Evolutionary conservation across 1,140 invertebrate genomes (phyloP).

Genomic region (Drosophila pseudoobscura): DNA sequence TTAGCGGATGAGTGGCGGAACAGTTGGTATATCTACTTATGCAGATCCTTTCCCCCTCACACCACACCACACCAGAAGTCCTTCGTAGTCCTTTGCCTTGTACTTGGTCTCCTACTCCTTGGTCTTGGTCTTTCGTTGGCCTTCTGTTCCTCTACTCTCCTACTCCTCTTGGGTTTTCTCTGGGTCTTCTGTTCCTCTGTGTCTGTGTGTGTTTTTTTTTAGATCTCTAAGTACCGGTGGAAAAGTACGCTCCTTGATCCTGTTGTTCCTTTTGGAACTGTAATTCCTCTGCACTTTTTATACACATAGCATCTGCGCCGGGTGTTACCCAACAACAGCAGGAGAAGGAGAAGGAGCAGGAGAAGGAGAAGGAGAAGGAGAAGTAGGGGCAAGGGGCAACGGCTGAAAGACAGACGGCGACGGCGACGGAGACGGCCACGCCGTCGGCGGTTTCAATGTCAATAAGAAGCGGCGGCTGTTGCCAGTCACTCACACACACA

Average conservation of each 20-base stretch:
- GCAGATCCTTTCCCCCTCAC: too few relatives aligned
- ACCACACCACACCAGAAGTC: too few relatives aligned
- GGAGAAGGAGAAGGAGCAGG: not conserved
- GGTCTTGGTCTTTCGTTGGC: not conserved
- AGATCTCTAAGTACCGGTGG: conserved; percentile 32
- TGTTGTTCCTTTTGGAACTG: conserved; percentile 47
- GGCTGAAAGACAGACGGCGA: conserved; percentile 16
- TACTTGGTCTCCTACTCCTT: not conserved
- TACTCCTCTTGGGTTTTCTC: too few relatives aligned
- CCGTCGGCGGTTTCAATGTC: conserved; percentile 54
- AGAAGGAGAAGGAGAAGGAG: not conserved
- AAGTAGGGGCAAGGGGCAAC: not conserved
- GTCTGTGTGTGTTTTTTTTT: conserved; percentile 13
- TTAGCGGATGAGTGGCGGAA: too few relatives aligned
- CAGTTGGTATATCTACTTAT: too few relatives aligned
- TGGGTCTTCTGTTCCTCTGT: not conserved
- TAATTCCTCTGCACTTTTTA: conserved; percentile 71
- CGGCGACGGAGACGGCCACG: conserved; percentile 27
- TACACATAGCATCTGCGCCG: conserved; percentile 79
- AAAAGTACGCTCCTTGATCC: conserved; percentile 27
- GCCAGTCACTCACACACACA: conserved; percentile 37
- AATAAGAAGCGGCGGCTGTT: conserved; percentile 59
- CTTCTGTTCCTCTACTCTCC: too few relatives aligned
- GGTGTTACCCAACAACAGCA: conserved; percentile 62
- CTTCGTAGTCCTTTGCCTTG: too few relatives aligned